Evolutionary conservation across 2,797 vertebrate genomes (phyloP).

Genomic region (Pogoniulus pusillus): DNA sequence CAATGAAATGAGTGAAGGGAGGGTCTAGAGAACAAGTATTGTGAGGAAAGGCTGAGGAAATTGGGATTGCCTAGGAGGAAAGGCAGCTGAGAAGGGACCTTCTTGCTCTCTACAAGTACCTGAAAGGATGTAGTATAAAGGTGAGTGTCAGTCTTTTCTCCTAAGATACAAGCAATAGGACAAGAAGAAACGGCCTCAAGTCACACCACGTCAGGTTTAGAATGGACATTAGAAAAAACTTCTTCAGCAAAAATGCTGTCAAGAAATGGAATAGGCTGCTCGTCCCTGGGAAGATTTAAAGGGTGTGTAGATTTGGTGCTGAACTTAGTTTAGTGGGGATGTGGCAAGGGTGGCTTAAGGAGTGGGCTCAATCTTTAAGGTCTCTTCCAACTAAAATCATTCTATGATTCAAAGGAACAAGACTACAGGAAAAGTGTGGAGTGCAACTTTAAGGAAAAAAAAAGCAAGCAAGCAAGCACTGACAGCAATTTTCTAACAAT

Average conservation of each 20-base stretch:
- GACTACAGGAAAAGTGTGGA: background rate
- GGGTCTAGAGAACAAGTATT: background rate
- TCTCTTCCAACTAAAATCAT: background rate
- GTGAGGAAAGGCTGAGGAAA: background rate
- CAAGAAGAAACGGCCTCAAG: background rate
- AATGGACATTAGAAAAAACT: background rate
- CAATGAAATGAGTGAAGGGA: background rate
- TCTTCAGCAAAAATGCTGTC: background rate
- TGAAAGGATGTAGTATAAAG: background rate
- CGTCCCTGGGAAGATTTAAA: background rate
- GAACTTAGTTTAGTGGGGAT: background rate
- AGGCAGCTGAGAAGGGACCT: background rate
- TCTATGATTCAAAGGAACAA: background rate
- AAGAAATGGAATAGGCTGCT: background rate
- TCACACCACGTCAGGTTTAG: no score
- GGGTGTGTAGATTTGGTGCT: background rate
- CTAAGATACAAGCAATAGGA: background rate
- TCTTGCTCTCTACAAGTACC: background rate
- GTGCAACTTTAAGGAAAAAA: accelerated
- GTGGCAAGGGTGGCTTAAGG: background rate
- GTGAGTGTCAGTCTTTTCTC: background rate
- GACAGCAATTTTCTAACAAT: background rate
- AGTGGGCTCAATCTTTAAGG: background rate
- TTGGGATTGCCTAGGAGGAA: background rate
- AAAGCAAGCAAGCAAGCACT: no score